phyloP scores from a whole-genome alignment of 2,888 invertebrate genomes.

The Polydrusus pterygomalis region DNA sequence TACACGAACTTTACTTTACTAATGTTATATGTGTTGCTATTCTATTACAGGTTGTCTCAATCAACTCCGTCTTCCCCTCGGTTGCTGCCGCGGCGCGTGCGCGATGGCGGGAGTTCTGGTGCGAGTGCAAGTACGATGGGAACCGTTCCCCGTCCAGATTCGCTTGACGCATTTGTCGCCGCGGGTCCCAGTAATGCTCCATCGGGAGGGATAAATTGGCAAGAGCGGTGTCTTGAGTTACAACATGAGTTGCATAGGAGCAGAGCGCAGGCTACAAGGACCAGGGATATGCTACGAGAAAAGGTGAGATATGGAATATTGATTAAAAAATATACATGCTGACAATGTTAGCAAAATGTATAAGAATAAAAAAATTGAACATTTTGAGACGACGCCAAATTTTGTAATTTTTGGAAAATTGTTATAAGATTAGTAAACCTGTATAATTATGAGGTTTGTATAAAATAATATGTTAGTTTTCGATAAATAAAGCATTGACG shows the following conservation, averaged over 20 bases:
- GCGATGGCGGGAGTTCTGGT: slow-evolving; percentile 67
- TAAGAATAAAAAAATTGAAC: too few species aligned
- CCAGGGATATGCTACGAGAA: slow-evolving; percentile 90
- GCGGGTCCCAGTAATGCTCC: slow-evolving; percentile 61
- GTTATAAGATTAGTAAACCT: too few species aligned
- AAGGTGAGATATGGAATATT: too few species aligned
- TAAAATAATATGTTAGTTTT: too few species aligned
- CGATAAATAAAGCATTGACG: too few species aligned
- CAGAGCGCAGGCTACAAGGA: slow-evolving; percentile 89
- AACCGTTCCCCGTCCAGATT: slow-evolving; percentile 39
- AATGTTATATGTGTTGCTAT: background rate
- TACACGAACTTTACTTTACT: too few species aligned
- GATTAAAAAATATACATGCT: too few species aligned
- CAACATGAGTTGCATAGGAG: slow-evolving; percentile 91
- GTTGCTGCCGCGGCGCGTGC: slow-evolving; percentile 81
- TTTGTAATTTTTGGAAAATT: too few species aligned
- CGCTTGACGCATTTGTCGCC: slow-evolving; percentile 29
- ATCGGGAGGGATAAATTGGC: slow-evolving; percentile 82
- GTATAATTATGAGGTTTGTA: too few species aligned
- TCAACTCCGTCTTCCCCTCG: slow-evolving; percentile 85
- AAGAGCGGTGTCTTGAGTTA: slow-evolving; percentile 89
- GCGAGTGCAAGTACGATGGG: slow-evolving; percentile 31
- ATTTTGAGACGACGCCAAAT: too few species aligned
- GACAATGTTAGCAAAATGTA: too few species aligned
- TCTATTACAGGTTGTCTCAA: slow-evolving; percentile 67